phyloP scores from a whole-genome alignment of 2,113 vertebrate species.

The Phalacrocorax aristotelis region DNA sequence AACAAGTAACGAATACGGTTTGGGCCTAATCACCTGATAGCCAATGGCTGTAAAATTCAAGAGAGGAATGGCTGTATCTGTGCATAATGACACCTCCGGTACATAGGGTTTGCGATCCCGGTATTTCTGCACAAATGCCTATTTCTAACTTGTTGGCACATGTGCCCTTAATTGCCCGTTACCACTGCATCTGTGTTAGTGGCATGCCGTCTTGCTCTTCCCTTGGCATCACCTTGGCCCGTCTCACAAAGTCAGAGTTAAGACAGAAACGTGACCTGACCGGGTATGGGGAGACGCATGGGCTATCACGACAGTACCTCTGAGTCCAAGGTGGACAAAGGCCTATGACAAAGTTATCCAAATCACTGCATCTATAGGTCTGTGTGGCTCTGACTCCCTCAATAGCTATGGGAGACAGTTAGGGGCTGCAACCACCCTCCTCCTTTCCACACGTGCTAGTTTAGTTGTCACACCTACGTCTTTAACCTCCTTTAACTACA shows the following conservation, averaged over 20 bases:
- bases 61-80: neutral
- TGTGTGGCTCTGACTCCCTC: neutral
- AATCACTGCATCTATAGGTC: too few relatives aligned
- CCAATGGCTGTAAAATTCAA: neutral
- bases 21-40: neutral
- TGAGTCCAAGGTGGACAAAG: neutral
- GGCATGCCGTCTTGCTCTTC: neutral
- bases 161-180: neutral
- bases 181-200: neutral
- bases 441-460: fast-evolving
- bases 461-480: neutral
- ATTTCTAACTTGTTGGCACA: neutral
- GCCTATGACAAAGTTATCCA: neutral
- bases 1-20: neutral
- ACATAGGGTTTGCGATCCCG: neutral
- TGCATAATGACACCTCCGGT: neutral
- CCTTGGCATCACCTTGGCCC: neutral
- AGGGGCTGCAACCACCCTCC: neutral
- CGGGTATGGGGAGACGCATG: neutral
- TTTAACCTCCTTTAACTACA: neutral
- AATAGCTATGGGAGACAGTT: neutral
- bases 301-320: fast-evolving
- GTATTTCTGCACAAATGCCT: neutral
- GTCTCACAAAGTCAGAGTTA: neutral
- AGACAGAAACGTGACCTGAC: neutral